Evolutionary conservation across 2,113 vertebrate species (phyloP).

Genomic region (Ursus arctos): DNA sequence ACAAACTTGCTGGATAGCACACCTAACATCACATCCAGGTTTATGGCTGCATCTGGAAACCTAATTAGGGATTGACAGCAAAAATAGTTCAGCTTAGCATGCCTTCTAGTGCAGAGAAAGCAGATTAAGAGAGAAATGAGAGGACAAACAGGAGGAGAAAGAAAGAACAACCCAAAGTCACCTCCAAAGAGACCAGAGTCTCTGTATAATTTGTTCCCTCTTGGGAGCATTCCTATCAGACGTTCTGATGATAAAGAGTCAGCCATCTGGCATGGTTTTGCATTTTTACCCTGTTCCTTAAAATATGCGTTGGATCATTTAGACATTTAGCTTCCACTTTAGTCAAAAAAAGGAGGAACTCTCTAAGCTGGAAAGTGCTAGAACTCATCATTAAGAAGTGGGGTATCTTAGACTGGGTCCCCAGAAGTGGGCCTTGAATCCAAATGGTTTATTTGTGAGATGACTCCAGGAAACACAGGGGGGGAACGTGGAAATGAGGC

Average conservation of each 20-base stretch:
- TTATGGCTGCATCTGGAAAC: slow-evolving; percentile 3
- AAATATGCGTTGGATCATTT: slow-evolving; percentile 66
- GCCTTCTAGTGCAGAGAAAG: neutral
- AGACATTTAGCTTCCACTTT: neutral
- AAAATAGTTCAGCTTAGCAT: slow-evolving; percentile 16
- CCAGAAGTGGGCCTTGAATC: neutral
- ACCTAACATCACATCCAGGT: neutral
- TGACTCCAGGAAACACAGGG: neutral
- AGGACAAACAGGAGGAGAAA: neutral
- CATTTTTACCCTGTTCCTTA: slow-evolving; percentile 74
- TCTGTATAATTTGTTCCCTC: slow-evolving; percentile 37
- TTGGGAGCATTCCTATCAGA: slow-evolving; percentile 41
- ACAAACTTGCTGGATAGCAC: neutral
- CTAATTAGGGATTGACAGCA: slow-evolving; percentile 7
- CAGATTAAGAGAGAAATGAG: slow-evolving; percentile 63
- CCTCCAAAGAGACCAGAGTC: slow-evolving; percentile 31
- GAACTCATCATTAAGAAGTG: neutral
- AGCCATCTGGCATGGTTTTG: slow-evolving; percentile 66
- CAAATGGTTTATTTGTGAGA: neutral
- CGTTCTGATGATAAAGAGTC: slow-evolving; percentile 74
- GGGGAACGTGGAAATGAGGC: neutral
- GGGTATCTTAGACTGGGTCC: neutral
- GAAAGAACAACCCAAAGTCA: slow-evolving; percentile 82
- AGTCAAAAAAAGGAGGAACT: neutral
- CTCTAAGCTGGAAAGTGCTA: neutral